phyloP scores from a whole-genome alignment of 2,113 vertebrate species.

The Piaya cayana region DNA sequence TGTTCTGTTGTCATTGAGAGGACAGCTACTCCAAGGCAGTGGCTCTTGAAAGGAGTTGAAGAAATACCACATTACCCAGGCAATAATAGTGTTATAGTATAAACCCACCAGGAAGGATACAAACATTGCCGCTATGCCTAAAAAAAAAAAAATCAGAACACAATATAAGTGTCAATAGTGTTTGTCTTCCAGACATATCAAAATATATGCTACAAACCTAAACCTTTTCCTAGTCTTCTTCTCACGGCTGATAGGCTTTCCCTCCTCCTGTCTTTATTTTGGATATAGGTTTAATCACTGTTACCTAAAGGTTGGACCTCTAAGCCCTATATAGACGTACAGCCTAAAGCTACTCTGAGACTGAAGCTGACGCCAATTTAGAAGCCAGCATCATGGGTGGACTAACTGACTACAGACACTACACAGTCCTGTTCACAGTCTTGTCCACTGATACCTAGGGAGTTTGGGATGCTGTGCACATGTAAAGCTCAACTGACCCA shows the following conservation, averaged over 20 bases:
- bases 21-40: conserved; percentile 88
- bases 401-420: background rate
- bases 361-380: background rate
- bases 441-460: background rate
- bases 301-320: background rate
- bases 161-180: background rate
- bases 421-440: background rate
- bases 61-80: conserved; percentile 97
- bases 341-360: background rate
- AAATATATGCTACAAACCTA: background rate
- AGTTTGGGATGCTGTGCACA: background rate
- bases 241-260: background rate
- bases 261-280: background rate
- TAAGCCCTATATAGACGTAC: rapidly evolving
- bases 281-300: background rate
- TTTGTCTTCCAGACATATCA: background rate
- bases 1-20: conserved; percentile 79
- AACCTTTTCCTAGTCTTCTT: background rate
- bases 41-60: conserved; percentile 96
- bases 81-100: conserved; percentile 93
- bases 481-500: background rate
- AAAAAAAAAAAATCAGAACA: background rate
- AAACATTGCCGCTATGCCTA: conserved; percentile 89
- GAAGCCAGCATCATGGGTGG: background rate
- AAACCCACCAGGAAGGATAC: conserved; percentile 86